Evolutionary conservation across 2,888 invertebrate species (phyloP).

Genomic region (Tipula helvola): DNA sequence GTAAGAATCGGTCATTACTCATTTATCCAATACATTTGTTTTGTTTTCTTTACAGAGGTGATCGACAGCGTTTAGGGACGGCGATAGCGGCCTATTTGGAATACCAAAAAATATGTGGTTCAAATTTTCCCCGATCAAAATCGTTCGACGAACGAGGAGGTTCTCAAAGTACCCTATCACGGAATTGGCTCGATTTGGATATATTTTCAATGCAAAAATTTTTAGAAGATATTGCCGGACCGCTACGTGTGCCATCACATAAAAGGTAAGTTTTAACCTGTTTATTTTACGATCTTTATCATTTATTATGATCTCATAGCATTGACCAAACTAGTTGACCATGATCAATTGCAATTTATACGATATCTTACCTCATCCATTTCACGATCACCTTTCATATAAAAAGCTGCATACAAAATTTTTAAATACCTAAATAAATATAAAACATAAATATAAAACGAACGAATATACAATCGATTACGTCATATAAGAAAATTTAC

Average conservation of each 20-base stretch:
- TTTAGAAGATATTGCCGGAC: conserved; percentile 67
- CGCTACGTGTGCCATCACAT: conserved; percentile 59
- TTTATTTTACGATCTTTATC: not conserved
- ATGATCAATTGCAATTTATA: not conserved
- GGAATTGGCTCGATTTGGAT: conserved; percentile 60
- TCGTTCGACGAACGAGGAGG: conserved; percentile 18
- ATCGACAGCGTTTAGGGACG: conserved; percentile 72
- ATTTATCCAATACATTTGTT: not conserved
- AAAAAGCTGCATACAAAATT: not conserved
- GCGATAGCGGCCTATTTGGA: conserved; percentile 88
- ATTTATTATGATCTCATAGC: not conserved
- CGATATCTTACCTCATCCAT: not conserved
- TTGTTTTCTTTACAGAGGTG: conserved; percentile 47
- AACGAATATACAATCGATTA: not conserved
- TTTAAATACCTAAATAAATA: not conserved
- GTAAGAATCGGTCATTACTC: not conserved
- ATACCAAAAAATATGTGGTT: conserved; percentile 83
- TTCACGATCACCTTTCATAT: not conserved
- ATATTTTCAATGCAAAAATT: conserved; percentile 87
- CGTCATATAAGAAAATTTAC: not conserved
- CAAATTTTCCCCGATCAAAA: conserved; percentile 29
- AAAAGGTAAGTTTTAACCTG: conserved; percentile 37
- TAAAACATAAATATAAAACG: not conserved
- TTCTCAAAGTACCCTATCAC: conserved; percentile 20
- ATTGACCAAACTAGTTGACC: not conserved